A percentile compares a stretch with the other conserved stretches of the same genome.
Conservation (phyloP, 64 coral and sea anemone genomes). For the Pocillopora damicornis region DNA sequence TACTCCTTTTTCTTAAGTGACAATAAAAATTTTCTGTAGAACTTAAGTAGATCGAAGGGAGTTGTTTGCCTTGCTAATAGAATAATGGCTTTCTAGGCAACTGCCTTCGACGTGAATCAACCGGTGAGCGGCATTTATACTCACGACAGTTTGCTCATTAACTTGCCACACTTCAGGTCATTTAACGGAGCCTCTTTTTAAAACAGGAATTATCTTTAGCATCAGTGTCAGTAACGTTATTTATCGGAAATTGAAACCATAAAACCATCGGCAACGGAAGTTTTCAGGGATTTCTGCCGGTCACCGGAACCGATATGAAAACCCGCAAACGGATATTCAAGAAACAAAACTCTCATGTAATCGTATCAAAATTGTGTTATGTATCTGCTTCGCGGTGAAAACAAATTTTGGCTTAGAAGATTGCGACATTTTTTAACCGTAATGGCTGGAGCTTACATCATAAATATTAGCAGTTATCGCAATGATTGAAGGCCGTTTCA, state of each 20-base stretch:
- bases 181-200: background rate
- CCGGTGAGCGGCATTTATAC: background rate
- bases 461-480: too few relatives aligned
- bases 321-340: background rate
- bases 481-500: too few relatives aligned
- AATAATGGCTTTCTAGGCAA: background rate
- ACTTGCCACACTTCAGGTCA: background rate
- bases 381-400: background rate
- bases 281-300: background rate
- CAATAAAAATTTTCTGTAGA: background rate
- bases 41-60: background rate
- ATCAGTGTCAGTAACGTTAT: slow-evolving; percentile 7
- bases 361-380: background rate
- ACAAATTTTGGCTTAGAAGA: background rate
- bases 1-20: slow-evolving; percentile 4
- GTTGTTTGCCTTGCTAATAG: background rate
- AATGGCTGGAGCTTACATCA: too few relatives aligned
- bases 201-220: background rate
- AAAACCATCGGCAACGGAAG: slow-evolving; percentile 2
- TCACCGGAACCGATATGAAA: slow-evolving; percentile 12
- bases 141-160: slow-evolving; percentile 1
- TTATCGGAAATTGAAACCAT: slow-evolving; percentile 32
- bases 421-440: too few relatives aligned
- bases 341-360: background rate
- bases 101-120: background rate